Evolutionary conservation across 2,797 vertebrate genomes (phyloP), one percentile per base, ranked within the genome.

Genomic region (Neosalanx taihuensis): DNA sequence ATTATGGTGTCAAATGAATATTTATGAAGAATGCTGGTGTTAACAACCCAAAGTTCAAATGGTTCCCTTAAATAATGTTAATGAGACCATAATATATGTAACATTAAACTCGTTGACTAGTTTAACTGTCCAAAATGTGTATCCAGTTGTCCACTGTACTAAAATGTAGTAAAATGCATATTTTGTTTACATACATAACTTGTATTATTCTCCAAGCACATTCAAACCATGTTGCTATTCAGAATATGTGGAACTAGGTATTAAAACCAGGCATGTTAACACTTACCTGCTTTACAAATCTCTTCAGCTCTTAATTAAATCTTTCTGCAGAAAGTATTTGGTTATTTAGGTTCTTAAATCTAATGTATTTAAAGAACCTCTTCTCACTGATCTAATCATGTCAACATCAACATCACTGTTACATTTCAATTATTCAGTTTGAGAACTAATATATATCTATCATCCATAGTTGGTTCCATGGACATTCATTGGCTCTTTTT

Each of bases 261-360:
- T 80, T 76, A 78, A 64, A 74, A 59, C 70, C 70, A 70, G 23
- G 41, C 63, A 56, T 18, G 63, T 75, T 53, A 75, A 66, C 56
- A 69, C 33, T 71, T 49, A 67, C 67, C 78, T 59, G 53, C 41
- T 46, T 35, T 35, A 13, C 10, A 46, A 12, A 46, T 46, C 41
- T 46, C 41, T 13, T 13, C 13, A 46, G 9, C 56, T 58, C 20
- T 58, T 58, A 20, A n/a, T 58, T 64, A 10, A 56, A 17, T 49
- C 13, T 66, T n/a, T 31, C 46, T 31, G 4, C 10, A 2, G n/a
- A 67, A 68, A 53, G 30, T 53, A 65, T 41, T 51, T 67, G n/a
- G 60, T 64, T 30, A 26, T 51, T 72, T 49, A 23, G 41, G 72
- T 64, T 12, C n/a, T 57, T 18, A 57, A 69, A 68, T 37, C 29